phyloP scores from a whole-genome alignment of 2,888 invertebrate species.

The Diploptera punctata region DNA sequence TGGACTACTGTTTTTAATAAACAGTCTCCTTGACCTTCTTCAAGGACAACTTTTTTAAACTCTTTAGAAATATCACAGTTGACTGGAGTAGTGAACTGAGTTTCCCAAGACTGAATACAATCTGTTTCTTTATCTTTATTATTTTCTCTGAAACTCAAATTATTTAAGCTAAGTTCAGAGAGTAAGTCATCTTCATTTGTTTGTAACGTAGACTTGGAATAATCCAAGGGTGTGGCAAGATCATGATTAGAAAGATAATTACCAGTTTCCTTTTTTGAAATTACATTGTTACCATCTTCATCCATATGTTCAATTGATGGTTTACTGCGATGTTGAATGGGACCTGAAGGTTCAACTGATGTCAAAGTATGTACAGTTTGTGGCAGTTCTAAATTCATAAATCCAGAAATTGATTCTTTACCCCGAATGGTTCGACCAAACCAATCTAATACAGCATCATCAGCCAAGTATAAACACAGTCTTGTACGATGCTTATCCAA shows the following conservation, averaged over 20 bases:
- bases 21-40: conserved; percentile 5
- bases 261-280: not conserved
- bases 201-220: not conserved
- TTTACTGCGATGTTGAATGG: not conserved
- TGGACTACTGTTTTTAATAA: not conserved
- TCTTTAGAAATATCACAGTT: not conserved
- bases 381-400: conserved; percentile 19
- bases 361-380: conserved; percentile 19
- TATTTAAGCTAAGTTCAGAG: not conserved
- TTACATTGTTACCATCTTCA: not conserved
- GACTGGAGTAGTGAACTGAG: not conserved
- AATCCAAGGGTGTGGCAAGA: not conserved
- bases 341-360: conserved; percentile 21
- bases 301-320: not conserved
- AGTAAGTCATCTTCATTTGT: not conserved
- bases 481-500: conserved; percentile 27
- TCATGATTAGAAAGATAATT: not conserved
- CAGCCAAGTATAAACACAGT: conserved; percentile 16
- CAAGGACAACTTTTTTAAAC: not conserved
- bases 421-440: conserved; percentile 33
- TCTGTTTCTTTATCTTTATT: no score
- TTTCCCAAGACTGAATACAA: not conserved
- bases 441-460: conserved; percentile 35
- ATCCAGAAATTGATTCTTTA: conserved; percentile 10
- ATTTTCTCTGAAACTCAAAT: not conserved